These are phyloP conservation scores for Deroptyus accipitrinus DNA, from an alignment of 2,113 vertebrate genomes.

Conservation along the genomic window DNA sequence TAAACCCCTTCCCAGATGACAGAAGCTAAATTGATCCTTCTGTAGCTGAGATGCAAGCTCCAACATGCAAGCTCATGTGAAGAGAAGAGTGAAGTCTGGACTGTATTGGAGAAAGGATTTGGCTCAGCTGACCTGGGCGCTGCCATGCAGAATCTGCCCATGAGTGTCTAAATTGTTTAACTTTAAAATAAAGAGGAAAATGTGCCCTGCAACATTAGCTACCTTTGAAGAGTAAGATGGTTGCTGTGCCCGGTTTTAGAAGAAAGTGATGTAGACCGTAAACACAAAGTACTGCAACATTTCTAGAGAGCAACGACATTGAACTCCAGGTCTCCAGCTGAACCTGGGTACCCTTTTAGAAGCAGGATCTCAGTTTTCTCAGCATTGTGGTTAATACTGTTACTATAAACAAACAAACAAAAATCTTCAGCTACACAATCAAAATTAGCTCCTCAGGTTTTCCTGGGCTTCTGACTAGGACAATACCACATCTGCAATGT, in stretches of 20 bases:
- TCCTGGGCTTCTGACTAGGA: background rate
- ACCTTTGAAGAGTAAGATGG: background rate
- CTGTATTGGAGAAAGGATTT: accelerated
- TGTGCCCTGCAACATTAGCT: background rate
- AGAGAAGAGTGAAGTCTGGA: background rate
- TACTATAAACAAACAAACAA: background rate
- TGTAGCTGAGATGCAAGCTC: background rate
- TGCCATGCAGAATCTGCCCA: background rate
- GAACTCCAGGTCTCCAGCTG: background rate
- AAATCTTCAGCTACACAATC: background rate
- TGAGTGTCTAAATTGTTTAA: background rate
- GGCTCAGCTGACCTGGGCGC: background rate
- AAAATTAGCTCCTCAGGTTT: background rate
- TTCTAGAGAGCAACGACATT: background rate
- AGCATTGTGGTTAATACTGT: background rate
- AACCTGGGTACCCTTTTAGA: background rate
- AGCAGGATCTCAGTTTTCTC: background rate
- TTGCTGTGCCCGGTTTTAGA: background rate
- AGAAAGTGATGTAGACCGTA: background rate
- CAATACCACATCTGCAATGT: background rate
- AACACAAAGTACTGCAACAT: background rate
- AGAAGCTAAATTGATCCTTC: background rate
- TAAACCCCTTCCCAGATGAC: background rate
- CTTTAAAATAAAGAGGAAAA: background rate
- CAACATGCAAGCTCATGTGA: background rate